phyloP scores from a whole-genome alignment of 2,113 vertebrate genomes.

The Myodes glareolus region DNA sequence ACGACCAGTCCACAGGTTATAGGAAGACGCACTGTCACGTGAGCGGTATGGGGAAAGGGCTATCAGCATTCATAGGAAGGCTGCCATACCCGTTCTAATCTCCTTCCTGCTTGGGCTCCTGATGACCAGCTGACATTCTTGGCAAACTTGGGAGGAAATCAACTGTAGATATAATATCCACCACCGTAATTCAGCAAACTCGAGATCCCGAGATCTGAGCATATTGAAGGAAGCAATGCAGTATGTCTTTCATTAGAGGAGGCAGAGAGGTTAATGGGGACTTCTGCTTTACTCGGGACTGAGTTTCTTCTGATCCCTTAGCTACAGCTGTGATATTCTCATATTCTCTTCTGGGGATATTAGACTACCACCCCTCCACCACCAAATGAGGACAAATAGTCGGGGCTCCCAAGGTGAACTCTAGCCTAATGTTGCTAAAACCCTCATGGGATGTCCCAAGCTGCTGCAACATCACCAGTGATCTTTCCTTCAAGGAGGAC shows the following conservation, averaged over 20 bases:
- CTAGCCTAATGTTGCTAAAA: constrained; percentile 12
- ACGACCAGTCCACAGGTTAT: constrained; percentile 28
- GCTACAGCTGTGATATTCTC: constrained; percentile 39
- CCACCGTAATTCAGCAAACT: constrained; percentile 74
- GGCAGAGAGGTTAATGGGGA: constrained; percentile 78
- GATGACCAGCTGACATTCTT: constrained; percentile 73
- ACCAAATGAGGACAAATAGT: neutral
- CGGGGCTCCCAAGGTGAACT: neutral
- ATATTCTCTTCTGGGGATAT: constrained; percentile 35
- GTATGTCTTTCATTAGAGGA: constrained; percentile 81
- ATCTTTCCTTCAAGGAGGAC: constrained; percentile 22
- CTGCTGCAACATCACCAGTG: neutral
- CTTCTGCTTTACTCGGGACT: constrained; percentile 67
- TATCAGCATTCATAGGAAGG: neutral
- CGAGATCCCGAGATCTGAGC: constrained; percentile 78
- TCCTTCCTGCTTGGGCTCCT: constrained; percentile 40
- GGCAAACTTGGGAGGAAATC: constrained; percentile 75
- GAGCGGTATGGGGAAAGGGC: constrained; percentile 8
- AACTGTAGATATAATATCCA: constrained; percentile 75
- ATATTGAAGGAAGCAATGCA: constrained; percentile 73
- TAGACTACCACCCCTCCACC: neutral
- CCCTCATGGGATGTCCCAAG: neutral
- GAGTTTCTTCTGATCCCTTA: constrained; percentile 49
- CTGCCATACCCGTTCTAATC: constrained; percentile 49
- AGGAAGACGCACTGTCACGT: neutral